phyloP scores from a whole-genome alignment of 2,797 vertebrate genomes.

The Alfaro cultratus region DNA sequence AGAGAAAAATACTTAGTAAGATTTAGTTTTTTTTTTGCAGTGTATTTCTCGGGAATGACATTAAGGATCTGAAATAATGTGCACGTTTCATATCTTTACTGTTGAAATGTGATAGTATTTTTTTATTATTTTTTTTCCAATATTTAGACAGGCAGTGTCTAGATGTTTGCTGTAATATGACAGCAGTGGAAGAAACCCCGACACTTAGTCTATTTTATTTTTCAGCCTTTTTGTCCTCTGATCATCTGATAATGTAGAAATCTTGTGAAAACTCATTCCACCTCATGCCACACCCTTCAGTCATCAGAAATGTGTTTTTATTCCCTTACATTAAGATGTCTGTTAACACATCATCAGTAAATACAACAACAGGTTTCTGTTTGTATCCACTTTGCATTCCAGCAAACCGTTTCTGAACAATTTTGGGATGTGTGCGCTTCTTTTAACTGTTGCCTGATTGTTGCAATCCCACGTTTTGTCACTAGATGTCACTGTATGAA shows the following conservation, averaged over 20 bases:
- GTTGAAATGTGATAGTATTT: constrained; percentile 34
- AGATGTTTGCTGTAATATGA: constrained; percentile 17
- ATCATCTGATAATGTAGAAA: constrained; percentile 30
- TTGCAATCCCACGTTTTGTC: neutral
- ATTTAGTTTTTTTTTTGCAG: neutral
- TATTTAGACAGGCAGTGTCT: constrained; percentile 34
- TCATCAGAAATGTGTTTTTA: neutral
- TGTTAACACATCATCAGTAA: neutral
- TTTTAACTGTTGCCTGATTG: neutral
- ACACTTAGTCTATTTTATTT: neutral
- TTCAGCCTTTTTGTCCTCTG: constrained; percentile 6
- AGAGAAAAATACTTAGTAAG: too few species aligned
- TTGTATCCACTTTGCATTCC: neutral
- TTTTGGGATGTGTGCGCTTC: neutral
- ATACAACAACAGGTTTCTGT: neutral
- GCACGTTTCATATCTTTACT: constrained; percentile 15
- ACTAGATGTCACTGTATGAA: neutral
- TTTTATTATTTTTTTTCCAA: constrained; percentile 3
- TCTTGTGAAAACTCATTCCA: constrained; percentile 14
- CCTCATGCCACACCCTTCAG: neutral
- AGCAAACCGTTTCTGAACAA: neutral
- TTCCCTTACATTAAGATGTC: neutral
- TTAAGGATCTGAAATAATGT: constrained; percentile 12
- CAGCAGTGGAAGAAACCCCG: neutral
- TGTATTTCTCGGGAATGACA: constrained; percentile 11